Conservation (phyloP, 2,888 invertebrate genomes). For the Dasypogon diadema region DNA sequence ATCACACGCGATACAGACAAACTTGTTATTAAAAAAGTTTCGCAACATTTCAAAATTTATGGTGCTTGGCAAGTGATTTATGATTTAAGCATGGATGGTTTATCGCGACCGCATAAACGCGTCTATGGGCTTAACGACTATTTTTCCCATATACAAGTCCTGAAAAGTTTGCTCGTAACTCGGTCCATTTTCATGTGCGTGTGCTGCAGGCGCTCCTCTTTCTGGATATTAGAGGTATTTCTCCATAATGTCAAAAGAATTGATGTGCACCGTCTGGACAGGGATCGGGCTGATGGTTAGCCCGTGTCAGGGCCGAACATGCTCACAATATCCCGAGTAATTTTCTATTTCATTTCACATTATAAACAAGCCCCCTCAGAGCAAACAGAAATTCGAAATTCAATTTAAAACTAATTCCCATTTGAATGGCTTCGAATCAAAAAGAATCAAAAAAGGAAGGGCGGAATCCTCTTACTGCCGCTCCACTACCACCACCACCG, state of each 20-base stretch:
- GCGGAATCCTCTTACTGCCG: neutral
- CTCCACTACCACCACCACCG: neutral
- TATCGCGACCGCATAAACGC: slow-evolving; percentile 8
- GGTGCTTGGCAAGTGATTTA: slow-evolving; percentile 47
- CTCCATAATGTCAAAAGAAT: neutral
- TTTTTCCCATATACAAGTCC: neutral
- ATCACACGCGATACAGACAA: slow-evolving; percentile 8
- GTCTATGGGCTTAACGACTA: neutral
- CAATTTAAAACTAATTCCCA: slow-evolving; percentile 52
- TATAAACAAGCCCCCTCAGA: slow-evolving; percentile 5
- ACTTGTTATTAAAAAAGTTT: slow-evolving; percentile 49
- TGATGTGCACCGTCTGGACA: neutral
- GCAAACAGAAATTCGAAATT: slow-evolving; percentile 37
- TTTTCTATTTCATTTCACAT: slow-evolving; percentile 48
- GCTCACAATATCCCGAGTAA: slow-evolving; percentile 19
- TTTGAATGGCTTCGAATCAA: slow-evolving; percentile 53
- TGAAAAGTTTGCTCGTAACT: neutral
- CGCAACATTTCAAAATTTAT: slow-evolving; percentile 46
- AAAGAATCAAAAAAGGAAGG: slow-evolving; percentile 24
- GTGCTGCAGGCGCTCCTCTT: neutral
- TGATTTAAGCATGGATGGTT: slow-evolving; percentile 45
- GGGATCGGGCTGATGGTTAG: neutral
- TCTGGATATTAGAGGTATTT: too few relatives aligned
- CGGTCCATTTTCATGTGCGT: neutral
- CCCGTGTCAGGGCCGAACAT: neutral